Percentiles rank a stretch among this genome's conserved stretches.
Conservation (phyloP, 2,888 invertebrate genomes). For the Calameuta filiformis region DNA sequence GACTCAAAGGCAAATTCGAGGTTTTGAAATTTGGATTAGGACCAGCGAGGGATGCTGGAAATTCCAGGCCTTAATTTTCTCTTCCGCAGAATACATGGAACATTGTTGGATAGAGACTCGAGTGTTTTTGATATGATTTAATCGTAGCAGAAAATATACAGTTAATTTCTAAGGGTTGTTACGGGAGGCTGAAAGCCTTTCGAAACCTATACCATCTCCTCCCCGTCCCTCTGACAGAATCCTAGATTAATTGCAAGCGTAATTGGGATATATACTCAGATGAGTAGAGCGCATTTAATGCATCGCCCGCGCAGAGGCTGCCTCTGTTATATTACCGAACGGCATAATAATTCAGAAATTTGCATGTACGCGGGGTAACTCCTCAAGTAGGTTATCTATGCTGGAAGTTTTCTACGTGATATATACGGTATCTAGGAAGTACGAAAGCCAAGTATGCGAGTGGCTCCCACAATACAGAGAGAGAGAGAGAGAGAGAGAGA, state of each 20-base stretch:
- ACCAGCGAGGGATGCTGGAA: conserved; percentile 11
- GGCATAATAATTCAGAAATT: conserved; percentile 66
- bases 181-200: neutral
- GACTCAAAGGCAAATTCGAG: conserved; percentile 49
- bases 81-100: neutral
- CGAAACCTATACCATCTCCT: neutral
- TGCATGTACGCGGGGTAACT: conserved; percentile 67
- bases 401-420: conserved; percentile 58
- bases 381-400: conserved; percentile 67
- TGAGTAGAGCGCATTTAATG: neutral
- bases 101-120: neutral
- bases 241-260: conserved; percentile 1
- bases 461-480: conserved; percentile 17
- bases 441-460: neutral
- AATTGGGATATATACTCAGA: neutral
- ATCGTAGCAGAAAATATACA: neutral
- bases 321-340: conserved; percentile 48
- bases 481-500: conserved; percentile 3
- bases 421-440: conserved; percentile 32
- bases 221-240: neutral
- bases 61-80: neutral
- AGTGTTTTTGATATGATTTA: neutral
- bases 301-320: conserved; percentile 1
- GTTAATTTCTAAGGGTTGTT: neutral
- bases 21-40: conserved; percentile 56